phyloP scores from a whole-genome alignment of 30 jellyfish, hydroid and myxozoan genomes.

The Turritopsis rubra region DNA sequence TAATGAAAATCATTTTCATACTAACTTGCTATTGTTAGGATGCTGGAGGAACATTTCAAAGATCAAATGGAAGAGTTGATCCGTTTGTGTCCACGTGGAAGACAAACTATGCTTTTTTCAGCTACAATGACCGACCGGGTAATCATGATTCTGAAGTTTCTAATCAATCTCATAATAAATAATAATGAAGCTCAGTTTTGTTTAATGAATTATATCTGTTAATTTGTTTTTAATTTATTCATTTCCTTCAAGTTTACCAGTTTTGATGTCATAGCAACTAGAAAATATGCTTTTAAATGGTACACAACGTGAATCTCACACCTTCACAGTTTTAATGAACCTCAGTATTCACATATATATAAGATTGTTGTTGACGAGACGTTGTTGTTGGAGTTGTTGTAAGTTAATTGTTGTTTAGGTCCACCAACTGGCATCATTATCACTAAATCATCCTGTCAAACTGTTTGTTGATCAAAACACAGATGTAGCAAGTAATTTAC shows the following conservation, averaged over 20 bases:
- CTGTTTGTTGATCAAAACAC: slow-evolving; percentile 88
- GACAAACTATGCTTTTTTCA: slow-evolving; percentile 95
- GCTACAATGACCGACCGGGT: slow-evolving; percentile 99
- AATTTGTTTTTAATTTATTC: no score
- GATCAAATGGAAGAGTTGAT: slow-evolving; percentile 91
- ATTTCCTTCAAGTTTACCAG: no score
- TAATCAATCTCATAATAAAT: no score
- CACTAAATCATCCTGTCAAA: slow-evolving; percentile 85
- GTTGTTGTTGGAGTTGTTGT: background rate
- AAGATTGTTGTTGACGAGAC: no score
- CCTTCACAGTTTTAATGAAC: no score
- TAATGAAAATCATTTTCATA: no score
- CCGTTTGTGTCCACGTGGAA: slow-evolving; percentile 82
- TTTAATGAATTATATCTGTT: no score
- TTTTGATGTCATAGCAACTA: no score
- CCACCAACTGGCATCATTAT: slow-evolving; percentile 62
- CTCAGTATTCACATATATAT: no score
- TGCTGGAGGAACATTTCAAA: slow-evolving; percentile 96
- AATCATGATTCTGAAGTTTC: background rate
- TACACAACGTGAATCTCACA: no score
- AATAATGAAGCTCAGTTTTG: no score
- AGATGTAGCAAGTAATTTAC: slow-evolving; percentile 71
- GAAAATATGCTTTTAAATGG: no score
- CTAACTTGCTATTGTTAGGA: slow-evolving; percentile 39
- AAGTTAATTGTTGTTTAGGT: slow-evolving; percentile 38